phyloP scores from a whole-genome alignment of 1,140 invertebrate species.

The Ceratina japonica region DNA sequence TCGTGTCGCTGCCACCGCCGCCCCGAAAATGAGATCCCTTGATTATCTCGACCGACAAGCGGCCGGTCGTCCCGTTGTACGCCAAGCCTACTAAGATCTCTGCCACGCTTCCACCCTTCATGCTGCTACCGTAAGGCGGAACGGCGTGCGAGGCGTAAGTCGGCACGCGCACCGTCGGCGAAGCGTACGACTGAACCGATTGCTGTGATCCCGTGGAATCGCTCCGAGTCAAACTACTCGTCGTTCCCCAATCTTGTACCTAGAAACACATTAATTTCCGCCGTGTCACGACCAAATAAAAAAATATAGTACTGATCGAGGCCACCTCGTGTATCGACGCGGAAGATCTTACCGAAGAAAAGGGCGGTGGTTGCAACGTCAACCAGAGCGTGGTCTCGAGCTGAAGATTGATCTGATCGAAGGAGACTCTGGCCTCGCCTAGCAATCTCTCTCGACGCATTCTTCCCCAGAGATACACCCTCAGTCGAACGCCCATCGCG shows the following conservation, averaged over 20 bases:
- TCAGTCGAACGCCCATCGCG: constrained; percentile 92
- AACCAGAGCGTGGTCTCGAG: constrained; percentile 94
- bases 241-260: constrained; percentile 76
- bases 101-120: constrained; percentile 88
- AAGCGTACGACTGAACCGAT: constrained; percentile 84
- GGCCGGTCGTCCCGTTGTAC: constrained; percentile 95
- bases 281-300: too few relatives aligned
- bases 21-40: constrained; percentile 95
- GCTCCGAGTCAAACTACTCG: constrained; percentile 89
- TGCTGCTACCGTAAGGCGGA: constrained; percentile 83
- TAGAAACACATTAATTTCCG: constrained; percentile 2
- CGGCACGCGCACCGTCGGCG: constrained; percentile 61
- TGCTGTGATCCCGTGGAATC: constrained; percentile 96
- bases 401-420: constrained; percentile 92
- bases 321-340: too few relatives aligned
- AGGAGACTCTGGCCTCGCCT: constrained; percentile 93
- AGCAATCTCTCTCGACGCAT: constrained; percentile 94
- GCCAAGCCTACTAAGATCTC: constrained; percentile 93
- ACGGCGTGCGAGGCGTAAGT: constrained; percentile 72
- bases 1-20: constrained; percentile 79
- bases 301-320: too few relatives aligned
- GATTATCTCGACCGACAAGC: constrained; percentile 94
- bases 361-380: constrained; percentile 89
- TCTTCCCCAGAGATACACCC: constrained; percentile 88
- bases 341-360: constrained; percentile 85